Evolutionary conservation across 2,113 vertebrate genomes (phyloP).

Genomic region (Spizaetus ornatus): DNA sequence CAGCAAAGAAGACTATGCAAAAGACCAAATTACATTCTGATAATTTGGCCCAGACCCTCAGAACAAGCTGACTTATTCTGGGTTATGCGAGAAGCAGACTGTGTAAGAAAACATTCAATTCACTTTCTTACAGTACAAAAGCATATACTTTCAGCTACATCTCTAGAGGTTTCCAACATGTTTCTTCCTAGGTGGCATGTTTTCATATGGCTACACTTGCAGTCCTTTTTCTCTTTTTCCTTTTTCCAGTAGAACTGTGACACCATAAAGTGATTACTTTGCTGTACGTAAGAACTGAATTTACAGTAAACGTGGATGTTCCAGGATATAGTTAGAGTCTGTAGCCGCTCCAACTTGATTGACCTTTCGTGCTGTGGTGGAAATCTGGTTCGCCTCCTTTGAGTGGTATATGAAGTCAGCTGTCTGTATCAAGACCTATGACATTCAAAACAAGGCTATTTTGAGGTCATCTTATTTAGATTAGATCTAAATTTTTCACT

Average conservation of each 20-base stretch:
- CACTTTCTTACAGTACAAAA: neutral
- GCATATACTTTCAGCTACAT: neutral
- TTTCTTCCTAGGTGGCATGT: neutral
- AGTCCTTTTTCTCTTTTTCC: neutral
- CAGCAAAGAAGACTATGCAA: neutral
- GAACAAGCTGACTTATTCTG: neutral
- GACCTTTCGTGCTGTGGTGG: neutral
- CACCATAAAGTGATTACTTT: neutral
- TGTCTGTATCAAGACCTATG: neutral
- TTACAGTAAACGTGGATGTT: neutral
- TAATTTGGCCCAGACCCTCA: neutral
- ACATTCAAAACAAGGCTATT: neutral
- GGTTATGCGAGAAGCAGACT: neutral
- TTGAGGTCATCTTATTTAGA: neutral
- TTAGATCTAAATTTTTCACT: neutral
- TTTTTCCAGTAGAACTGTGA: neutral
- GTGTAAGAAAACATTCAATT: neutral
- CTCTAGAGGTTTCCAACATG: neutral
- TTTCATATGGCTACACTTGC: neutral
- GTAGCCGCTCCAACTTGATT: neutral
- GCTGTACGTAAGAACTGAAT: neutral
- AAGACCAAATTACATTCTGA: neutral
- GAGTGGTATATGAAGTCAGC: neutral
- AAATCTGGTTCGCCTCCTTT: neutral
- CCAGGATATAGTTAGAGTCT: neutral